phyloP scores from a whole-genome alignment of 2,888 invertebrate species.

The Eilema griseolum region DNA sequence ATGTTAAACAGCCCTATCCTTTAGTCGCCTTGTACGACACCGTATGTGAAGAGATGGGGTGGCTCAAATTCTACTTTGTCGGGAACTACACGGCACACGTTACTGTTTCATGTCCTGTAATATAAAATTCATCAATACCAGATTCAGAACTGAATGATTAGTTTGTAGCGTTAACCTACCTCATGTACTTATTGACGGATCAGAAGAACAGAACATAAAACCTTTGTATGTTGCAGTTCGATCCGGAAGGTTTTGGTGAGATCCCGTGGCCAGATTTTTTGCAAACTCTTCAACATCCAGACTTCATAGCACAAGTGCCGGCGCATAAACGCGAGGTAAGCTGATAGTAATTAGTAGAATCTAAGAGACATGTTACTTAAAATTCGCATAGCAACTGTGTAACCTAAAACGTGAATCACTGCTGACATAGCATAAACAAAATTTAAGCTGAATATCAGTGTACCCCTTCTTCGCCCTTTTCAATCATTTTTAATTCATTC shows the following conservation, averaged over 20 bases:
- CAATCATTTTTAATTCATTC: no score
- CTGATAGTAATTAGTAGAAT: constrained; percentile 6
- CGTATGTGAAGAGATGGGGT: no score
- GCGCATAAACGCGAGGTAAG: constrained; percentile 91
- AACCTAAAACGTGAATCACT: no score
- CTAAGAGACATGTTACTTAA: background rate
- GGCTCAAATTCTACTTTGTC: no score
- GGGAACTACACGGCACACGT: no score
- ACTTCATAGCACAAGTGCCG: constrained; percentile 92
- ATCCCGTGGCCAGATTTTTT: constrained; percentile 95
- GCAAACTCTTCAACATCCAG: constrained; percentile 91
- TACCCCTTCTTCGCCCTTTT: no score
- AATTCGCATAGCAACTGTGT: no score
- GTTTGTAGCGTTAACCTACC: constrained; percentile 21
- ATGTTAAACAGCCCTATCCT: no score
- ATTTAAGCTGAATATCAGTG: no score
- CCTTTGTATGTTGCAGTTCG: constrained; percentile 88
- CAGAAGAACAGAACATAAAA: constrained; percentile 7
- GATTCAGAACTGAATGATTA: constrained; percentile 18
- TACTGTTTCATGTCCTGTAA: constrained; percentile 16
- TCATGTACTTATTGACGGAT: background rate
- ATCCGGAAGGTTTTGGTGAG: constrained; percentile 97
- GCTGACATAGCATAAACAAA: no score
- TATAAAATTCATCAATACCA: constrained; percentile 16
- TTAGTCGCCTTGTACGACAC: no score